These are phyloP conservation scores for Leucozona laternaria DNA, from an alignment of 2,888 invertebrate species.

Conservation along the genomic window DNA sequence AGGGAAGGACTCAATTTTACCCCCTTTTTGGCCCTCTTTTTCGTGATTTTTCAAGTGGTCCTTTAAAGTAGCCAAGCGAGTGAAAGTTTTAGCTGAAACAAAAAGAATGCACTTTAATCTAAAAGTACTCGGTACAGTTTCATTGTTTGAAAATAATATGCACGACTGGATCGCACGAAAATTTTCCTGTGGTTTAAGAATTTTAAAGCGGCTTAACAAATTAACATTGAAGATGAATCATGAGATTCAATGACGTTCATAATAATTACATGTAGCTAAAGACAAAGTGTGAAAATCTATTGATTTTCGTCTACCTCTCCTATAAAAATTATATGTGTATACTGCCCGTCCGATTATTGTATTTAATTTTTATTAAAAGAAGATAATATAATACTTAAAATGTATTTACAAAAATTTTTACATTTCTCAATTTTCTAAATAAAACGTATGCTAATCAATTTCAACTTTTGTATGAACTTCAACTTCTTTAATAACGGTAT, in stretches of 20 bases:
- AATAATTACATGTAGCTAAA: too few species aligned
- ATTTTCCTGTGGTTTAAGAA: neutral
- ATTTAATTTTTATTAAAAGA: neutral
- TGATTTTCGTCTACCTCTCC: too few species aligned
- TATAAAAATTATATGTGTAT: neutral
- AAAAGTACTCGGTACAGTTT: neutral
- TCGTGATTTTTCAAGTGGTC: slow-evolving; percentile 43
- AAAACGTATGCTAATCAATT: slow-evolving; percentile 26
- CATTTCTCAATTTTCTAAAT: neutral
- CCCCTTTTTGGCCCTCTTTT: neutral
- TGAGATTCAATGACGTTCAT: neutral
- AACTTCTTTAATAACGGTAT: slow-evolving; percentile 76
- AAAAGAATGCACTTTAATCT: slow-evolving; percentile 31
- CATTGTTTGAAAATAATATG: neutral
- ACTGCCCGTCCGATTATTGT: neutral
- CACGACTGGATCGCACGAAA: neutral
- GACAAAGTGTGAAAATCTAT: neutral
- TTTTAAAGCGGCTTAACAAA: neutral
- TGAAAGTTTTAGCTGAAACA: slow-evolving; percentile 55
- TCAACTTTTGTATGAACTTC: slow-evolving; percentile 75
- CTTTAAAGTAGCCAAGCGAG: slow-evolving; percentile 7
- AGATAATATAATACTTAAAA: neutral
- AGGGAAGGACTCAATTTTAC: neutral
- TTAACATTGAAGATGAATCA: neutral
- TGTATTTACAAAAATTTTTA: slow-evolving; percentile 5